These are phyloP conservation scores for Cantharis lateralis DNA, from an alignment of 2,888 invertebrate species.

Conservation along the genomic window DNA sequence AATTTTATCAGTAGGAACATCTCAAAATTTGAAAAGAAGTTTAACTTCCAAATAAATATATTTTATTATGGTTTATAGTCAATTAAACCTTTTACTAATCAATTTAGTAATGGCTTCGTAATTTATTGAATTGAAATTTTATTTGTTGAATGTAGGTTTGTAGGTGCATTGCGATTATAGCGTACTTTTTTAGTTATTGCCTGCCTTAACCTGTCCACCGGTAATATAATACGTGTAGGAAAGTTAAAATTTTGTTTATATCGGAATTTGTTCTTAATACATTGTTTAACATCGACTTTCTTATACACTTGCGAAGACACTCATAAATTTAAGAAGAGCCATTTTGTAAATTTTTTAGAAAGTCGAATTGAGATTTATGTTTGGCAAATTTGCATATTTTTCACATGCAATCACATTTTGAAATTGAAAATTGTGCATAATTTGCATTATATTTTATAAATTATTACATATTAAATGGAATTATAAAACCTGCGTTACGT, in stretches of 20 bases:
- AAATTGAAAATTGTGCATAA: neutral
- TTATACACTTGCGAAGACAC: neutral
- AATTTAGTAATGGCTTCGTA: neutral
- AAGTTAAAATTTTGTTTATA: neutral
- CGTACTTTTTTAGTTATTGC: neutral
- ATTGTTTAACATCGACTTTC: constrained; percentile 2
- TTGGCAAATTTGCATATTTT: neutral
- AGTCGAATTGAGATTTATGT: neutral
- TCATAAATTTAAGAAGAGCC: neutral
- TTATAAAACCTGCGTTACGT: neutral
- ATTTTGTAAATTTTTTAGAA: neutral
- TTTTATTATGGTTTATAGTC: neutral
- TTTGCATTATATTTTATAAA: neutral
- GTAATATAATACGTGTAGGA: neutral
- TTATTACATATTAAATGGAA: too few species aligned
- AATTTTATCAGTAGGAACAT: neutral
- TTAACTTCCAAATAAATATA: neutral
- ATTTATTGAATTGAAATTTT: neutral
- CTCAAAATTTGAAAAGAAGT: neutral
- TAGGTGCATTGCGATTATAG: constrained; percentile 1
- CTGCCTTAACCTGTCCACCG: neutral
- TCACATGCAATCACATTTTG: neutral
- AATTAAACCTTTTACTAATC: neutral
- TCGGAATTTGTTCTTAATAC: constrained; percentile 5
- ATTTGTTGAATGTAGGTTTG: constrained; percentile 2